phyloP scores from a whole-genome alignment of 2,113 vertebrate species.

The Erythrocercus mccallii region DNA sequence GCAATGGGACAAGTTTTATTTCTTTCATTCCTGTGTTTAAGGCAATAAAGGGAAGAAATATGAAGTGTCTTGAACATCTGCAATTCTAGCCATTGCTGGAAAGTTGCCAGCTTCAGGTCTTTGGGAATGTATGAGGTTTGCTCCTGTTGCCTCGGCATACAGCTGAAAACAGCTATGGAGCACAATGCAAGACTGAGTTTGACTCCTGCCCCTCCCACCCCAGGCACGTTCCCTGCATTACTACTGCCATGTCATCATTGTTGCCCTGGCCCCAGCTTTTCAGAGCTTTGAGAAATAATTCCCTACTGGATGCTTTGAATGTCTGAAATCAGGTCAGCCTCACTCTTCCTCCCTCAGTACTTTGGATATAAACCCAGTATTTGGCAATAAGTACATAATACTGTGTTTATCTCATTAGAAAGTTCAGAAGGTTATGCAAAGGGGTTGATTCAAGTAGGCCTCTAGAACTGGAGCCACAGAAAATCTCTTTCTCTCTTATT shows the following conservation, averaged over 20 bases:
- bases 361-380: background rate
- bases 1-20: background rate
- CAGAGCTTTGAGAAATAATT: background rate
- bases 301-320: background rate
- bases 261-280: background rate
- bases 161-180: background rate
- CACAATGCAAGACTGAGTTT: background rate
- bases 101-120: background rate
- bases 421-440: background rate
- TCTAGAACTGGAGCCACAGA: background rate
- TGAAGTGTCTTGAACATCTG: background rate
- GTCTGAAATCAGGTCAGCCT: background rate
- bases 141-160: background rate
- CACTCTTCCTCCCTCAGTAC: background rate
- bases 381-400: background rate
- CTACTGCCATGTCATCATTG: accelerated
- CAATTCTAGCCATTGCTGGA: background rate
- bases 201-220: background rate
- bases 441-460: background rate
- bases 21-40: background rate
- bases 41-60: background rate
- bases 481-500: background rate
- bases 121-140: background rate
- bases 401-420: background rate
- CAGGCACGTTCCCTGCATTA: background rate